Conservation (phyloP, 2,888 invertebrate genomes). For the Sphecodes monilicornis region DNA sequence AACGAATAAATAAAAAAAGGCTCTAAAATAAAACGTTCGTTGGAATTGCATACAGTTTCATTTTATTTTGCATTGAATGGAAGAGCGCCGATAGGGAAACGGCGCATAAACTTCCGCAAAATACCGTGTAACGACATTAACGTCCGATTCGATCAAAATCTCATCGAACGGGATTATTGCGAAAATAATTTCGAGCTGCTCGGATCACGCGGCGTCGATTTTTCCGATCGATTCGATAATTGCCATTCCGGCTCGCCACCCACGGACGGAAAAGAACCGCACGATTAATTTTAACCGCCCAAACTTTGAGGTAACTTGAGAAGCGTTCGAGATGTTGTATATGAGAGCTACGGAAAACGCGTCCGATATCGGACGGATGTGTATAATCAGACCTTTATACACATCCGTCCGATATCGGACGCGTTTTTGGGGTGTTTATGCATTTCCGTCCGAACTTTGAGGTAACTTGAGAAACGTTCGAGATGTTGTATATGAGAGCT, state of each 20-base stretch:
- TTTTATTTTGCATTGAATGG: not conserved
- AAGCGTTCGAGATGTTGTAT: too few species aligned
- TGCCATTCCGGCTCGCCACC: not conserved
- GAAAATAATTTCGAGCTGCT: not conserved
- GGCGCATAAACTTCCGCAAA: not conserved
- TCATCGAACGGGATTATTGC: not conserved
- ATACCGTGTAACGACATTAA: not conserved
- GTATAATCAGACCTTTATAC: too few species aligned
- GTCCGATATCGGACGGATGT: too few species aligned
- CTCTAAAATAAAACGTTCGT: not conserved
- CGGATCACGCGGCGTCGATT: not conserved
- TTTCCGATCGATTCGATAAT: slow-evolving; percentile 1
- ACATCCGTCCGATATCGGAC: too few species aligned
- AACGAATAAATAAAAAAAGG: not conserved
- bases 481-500: too few species aligned
- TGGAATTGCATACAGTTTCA: not conserved
- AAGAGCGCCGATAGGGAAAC: not conserved
- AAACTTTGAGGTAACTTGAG: too few species aligned
- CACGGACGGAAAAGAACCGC: not conserved
- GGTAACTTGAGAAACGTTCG: too few species aligned
- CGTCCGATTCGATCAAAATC: not conserved
- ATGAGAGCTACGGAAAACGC: too few species aligned
- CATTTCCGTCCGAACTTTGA: too few species aligned
- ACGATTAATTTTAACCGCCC: too few species aligned
- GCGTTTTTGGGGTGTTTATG: too few species aligned